Base-by-base conservation (phyloP, 2,113 vertebrate species). In the Ceyx margarethae region DNA sequence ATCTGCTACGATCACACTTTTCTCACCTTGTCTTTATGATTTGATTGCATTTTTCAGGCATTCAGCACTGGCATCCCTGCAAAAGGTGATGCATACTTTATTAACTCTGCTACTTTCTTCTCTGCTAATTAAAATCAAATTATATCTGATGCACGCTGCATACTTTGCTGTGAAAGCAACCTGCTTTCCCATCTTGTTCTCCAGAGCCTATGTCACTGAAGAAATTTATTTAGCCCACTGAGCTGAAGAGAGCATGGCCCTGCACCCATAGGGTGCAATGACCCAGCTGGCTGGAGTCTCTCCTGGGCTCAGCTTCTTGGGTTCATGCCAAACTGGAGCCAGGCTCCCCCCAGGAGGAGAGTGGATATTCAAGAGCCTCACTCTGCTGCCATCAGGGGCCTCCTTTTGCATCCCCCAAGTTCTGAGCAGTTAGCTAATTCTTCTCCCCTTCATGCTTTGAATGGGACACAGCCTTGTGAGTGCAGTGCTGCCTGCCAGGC, bases 101-200 rank as follows among this genome's bases (percentile, higher is more conserved):
- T 76, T 79, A 87, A 91, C 35, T 33, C n/a, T 15, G 50, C 62
- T 85, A 58, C 81, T 85, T 91, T 81, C 78, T 84, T 79, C 84
- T 87, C 71, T 8, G 1, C 79, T 92, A 91, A 96, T 95, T 93
- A 95, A 85, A 79, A 79, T 50, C 45, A 73, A 87, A 83, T 92
- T 80, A 40, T 21, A 91, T 61, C 79, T 53, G 60, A 51, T 54
- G 75, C 66, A 64, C 13, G 2, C 56, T 61, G 83, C 75, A 40
- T 26, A 17, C 33, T 80, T 31, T 3, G 51, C 64, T 46, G 71
- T 2, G 18, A 89, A 62, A 75, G 60, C 81, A 91, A 66, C 60
- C 66, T 73, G 81, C 77, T 61, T 84, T 35, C 61, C 81, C 81
- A 25, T 6, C 53, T 62, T 45, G 46, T 71, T 87, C 60, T 43